These are phyloP conservation scores for Psettodes erumei DNA, from an alignment of 2,113 vertebrate genomes.

Conservation along the genomic window DNA sequence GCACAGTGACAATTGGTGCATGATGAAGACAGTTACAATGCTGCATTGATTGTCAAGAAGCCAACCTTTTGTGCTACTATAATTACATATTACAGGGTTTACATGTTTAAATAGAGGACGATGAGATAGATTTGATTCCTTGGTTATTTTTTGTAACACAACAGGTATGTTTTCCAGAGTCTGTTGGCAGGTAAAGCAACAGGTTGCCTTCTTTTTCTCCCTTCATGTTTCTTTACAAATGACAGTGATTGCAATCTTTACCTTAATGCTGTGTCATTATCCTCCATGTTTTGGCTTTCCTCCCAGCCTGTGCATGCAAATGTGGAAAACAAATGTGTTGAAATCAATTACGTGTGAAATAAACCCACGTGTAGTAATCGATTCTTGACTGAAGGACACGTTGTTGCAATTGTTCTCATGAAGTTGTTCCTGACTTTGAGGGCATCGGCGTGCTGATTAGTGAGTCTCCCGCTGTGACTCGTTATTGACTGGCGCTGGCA, in stretches of 20 bases:
- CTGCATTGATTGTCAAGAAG: background rate
- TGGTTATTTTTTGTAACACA: no score
- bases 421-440: slow-evolving; percentile 31
- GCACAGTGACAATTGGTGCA: no score
- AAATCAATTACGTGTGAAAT: background rate
- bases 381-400: background rate
- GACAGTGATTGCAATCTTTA: background rate
- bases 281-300: background rate
- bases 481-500: slow-evolving; percentile 53
- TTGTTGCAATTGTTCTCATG: slow-evolving; percentile 33
- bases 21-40: background rate
- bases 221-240: background rate
- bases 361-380: background rate
- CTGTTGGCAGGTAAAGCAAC: background rate
- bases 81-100: background rate
- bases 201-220: background rate
- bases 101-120: background rate
- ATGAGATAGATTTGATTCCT: background rate
- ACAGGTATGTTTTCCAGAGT: background rate
- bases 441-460: slow-evolving; percentile 42
- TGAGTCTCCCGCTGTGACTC: slow-evolving; percentile 16
- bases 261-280: background rate
- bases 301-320: background rate
- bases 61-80: background rate
- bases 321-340: background rate